Conservation (phyloP, 2,113 vertebrate genomes). For the Gallinago media region DNA sequence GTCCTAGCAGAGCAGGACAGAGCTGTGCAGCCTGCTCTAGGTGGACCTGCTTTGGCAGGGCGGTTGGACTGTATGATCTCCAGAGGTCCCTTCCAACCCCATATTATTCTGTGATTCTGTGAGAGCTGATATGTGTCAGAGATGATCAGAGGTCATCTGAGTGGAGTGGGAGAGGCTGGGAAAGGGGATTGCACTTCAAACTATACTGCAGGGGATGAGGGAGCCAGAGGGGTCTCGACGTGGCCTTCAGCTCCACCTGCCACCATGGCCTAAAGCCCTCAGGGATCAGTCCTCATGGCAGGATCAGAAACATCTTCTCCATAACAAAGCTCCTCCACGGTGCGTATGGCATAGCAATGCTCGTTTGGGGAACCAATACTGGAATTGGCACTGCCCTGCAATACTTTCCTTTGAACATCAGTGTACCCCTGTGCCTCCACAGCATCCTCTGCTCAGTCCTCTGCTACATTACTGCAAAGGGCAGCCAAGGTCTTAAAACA, state of each 20-base stretch:
- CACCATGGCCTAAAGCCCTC: background rate
- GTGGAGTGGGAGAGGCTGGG: background rate
- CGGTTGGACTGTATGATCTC: too few relatives aligned
- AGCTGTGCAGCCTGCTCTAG: background rate
- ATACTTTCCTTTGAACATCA: background rate
- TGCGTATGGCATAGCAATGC: background rate
- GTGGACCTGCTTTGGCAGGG: too few relatives aligned
- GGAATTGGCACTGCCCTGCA: background rate
- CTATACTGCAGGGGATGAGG: background rate
- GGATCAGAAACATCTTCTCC: background rate
- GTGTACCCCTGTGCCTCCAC: background rate
- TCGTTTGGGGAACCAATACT: background rate
- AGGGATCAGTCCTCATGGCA: accelerated
- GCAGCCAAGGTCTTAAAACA: background rate
- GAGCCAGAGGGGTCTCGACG: background rate
- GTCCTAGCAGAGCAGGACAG: background rate
- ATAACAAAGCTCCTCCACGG: background rate
- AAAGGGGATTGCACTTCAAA: background rate
- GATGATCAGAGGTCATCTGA: background rate
- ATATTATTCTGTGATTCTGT: too few relatives aligned
- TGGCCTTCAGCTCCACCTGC: background rate
- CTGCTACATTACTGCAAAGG: background rate
- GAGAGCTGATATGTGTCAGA: background rate
- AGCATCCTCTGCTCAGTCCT: background rate
- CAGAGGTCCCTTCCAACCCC: too few relatives aligned